Conservation (phyloP, 2,888 invertebrate genomes). For the Craniophora ligustri region DNA sequence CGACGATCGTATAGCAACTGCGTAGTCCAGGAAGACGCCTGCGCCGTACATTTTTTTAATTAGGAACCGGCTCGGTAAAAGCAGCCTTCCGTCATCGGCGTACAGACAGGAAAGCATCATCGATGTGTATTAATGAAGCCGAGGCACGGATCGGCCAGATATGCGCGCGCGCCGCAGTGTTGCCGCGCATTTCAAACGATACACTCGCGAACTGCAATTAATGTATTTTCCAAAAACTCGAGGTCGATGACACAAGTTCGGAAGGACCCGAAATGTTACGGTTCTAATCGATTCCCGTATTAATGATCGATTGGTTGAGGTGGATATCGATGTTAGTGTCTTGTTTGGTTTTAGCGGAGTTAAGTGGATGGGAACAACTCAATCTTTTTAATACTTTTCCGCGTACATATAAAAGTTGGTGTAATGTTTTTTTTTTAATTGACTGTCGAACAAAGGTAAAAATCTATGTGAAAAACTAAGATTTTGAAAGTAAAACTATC, state of each 20-base stretch:
- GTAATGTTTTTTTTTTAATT: constrained; percentile 27
- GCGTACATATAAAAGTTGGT: constrained; percentile 19
- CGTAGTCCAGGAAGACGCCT: constrained; percentile 51
- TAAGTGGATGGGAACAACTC: constrained; percentile 24
- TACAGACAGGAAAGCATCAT: constrained; percentile 83
- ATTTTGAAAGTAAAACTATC: background rate
- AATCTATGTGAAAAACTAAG: constrained; percentile 2
- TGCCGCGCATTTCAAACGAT: constrained; percentile 78
- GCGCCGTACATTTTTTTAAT: constrained; percentile 76
- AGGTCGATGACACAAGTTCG: constrained; percentile 71
- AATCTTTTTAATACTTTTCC: constrained; percentile 29
- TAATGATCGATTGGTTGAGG: constrained; percentile 53
- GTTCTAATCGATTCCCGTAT: constrained; percentile 54
- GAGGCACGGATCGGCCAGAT: constrained; percentile 72
- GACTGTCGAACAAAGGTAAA: background rate
- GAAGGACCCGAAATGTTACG: constrained; percentile 53
- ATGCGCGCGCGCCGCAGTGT: constrained; percentile 78
- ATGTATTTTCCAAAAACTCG: constrained; percentile 61
- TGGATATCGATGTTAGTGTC: constrained; percentile 54
- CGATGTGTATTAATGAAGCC: constrained; percentile 84
- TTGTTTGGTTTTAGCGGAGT: constrained; percentile 42
- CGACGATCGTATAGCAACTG: constrained; percentile 39
- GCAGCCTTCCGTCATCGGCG: constrained; percentile 83
- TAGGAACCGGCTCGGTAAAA: constrained; percentile 85
- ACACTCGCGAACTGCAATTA: constrained; percentile 70